Base-by-base conservation (phyloP, 2,888 invertebrate species). In the Brenthis ino region DNA sequence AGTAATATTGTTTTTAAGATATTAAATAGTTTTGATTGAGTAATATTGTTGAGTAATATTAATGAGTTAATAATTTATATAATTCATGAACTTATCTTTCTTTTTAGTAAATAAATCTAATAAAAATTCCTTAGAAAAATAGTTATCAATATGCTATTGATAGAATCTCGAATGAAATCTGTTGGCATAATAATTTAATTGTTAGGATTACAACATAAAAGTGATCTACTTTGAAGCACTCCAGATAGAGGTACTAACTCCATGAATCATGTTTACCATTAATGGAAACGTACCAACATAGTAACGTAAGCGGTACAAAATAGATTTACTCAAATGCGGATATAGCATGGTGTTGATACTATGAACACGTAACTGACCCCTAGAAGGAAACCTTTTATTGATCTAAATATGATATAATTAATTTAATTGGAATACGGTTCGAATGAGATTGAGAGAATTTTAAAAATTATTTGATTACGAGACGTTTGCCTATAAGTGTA, bases 201-300 rank as follows among this genome's bases (percentile, higher is more conserved):
- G 4, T 28, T 55, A 54, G 5, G 6, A 57, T 12, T 5, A 63
- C n/a, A 56, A 57, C 28, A n/a, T 53, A 61, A 28, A 69, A 58
- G 65, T 65, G 16, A 5, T 50, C 55, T 24, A 68, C 28, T 54
- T 67, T 13, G 33, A 63, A 37, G n/a, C 48, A 58, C 57, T 58
- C 11, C 55, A 55, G 55, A 28, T 56, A 14, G 55, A 57, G 12
- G 56, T 47, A 57, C 50, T 60, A 65, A 54, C 50, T 24, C 55
- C 56, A 63, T 67, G 61, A 67, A 61, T 67, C 56, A 61, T 56
- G 50, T 67, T 57, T n/a, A 37, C 67, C 61, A 56, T 56, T 67
- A 61, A 63, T 67, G 48, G 60, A 60, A 60, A 55, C 33, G 60
- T 67, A 60, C 66, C 60, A 33, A 55, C 55, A 54, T 48, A 67